Evolutionary conservation across 2,113 vertebrate genomes (phyloP).

Genomic region (Ptyas mucosa): DNA sequence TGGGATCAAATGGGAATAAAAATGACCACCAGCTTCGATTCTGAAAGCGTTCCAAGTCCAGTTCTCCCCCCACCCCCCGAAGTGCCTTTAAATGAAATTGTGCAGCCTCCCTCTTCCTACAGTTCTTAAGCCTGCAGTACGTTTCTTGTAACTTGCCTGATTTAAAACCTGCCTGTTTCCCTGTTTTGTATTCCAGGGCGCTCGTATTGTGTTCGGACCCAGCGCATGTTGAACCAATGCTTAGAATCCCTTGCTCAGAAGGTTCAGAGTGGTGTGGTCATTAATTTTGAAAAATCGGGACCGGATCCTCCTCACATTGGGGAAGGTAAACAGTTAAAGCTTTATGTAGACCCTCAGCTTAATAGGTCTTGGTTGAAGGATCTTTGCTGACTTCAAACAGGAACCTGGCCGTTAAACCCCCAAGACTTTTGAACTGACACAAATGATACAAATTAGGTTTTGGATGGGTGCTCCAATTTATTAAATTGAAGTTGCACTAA

Average conservation of each 20-base stretch:
- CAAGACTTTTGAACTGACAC: neutral
- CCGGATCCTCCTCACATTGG: conserved; percentile 73
- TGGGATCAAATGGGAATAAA: neutral
- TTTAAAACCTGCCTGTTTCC: neutral
- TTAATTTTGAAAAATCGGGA: conserved; percentile 82
- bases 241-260: conserved; percentile 82
- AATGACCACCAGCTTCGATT: neutral
- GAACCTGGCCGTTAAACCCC: neutral
- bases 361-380: neutral
- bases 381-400: neutral
- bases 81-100: neutral
- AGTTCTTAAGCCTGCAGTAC: neutral
- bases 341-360: neutral
- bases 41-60: neutral
- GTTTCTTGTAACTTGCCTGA: neutral
- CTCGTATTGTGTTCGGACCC: conserved; percentile 80
- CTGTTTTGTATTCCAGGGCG: conserved; percentile 65
- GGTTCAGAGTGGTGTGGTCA: conserved; percentile 82
- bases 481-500: neutral
- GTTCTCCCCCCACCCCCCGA: no score
- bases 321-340: conserved; percentile 71
- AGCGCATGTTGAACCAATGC: conserved; percentile 82
- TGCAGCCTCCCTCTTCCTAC: neutral
- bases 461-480: neutral
- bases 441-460: neutral